Evolutionary conservation across 2,888 invertebrate genomes (phyloP).

Genomic region (Hyppa rectilinea): DNA sequence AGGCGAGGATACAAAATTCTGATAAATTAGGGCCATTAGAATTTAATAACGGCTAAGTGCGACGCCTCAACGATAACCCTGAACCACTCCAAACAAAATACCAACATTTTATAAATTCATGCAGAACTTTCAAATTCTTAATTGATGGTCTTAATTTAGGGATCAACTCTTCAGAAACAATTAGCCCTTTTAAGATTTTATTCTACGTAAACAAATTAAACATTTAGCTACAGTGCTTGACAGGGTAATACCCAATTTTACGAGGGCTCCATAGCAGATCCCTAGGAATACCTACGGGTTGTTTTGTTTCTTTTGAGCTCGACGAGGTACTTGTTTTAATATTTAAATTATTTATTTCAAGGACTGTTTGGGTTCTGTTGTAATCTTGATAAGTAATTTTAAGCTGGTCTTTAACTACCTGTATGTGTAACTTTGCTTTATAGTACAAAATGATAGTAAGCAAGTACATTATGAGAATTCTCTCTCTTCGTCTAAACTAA

Average conservation of each 20-base stretch:
- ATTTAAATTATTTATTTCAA: constrained; percentile 49
- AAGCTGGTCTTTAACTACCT: neutral
- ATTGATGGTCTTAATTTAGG: constrained; percentile 58
- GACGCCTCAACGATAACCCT: constrained; percentile 14
- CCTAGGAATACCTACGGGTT: constrained; percentile 33
- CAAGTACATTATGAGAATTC: neutral
- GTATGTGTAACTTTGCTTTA: neutral
- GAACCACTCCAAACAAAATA: constrained; percentile 42
- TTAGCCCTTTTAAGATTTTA: constrained; percentile 56
- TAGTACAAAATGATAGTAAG: neutral
- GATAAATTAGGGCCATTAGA: constrained; percentile 25
- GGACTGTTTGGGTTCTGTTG: constrained; percentile 13
- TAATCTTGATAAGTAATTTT: neutral
- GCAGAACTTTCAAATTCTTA: constrained; percentile 39
- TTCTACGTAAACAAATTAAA: constrained; percentile 63
- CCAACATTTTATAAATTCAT: constrained; percentile 52
- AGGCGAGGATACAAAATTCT: constrained; percentile 10
- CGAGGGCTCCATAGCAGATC: constrained; percentile 43
- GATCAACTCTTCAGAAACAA: constrained; percentile 53
- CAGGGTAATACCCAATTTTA: constrained; percentile 62
- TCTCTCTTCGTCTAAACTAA: neutral
- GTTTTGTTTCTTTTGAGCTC: constrained; percentile 43
- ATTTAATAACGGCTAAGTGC: constrained; percentile 31
- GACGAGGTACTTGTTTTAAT: constrained; percentile 32
- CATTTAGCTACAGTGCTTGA: constrained; percentile 61